Conservation (phyloP, 2,888 invertebrate species). For the Aporophyla nigra region DNA sequence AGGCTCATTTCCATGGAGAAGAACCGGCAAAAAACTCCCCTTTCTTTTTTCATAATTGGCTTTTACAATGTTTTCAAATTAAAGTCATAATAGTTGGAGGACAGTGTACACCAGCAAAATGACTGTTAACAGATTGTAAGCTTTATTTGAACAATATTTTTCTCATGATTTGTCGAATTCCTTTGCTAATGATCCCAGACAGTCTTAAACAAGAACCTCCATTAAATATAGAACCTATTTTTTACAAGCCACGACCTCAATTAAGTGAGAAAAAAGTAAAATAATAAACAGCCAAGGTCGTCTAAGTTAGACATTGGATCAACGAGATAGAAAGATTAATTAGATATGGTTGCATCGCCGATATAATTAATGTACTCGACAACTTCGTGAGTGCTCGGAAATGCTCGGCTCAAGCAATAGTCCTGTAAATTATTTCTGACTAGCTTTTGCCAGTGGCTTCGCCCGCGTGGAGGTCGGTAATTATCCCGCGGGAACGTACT, state of each 20-base stretch:
- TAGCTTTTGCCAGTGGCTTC: too few relatives aligned
- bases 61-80: too few relatives aligned
- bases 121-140: too few relatives aligned
- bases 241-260: conserved; percentile 3
- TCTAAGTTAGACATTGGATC: conserved; percentile 64
- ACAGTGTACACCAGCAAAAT: too few relatives aligned
- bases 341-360: conserved; percentile 67
- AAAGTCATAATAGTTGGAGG: too few relatives aligned
- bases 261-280: conserved; percentile 24
- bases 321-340: conserved; percentile 76
- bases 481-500: too few relatives aligned
- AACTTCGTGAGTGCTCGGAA: conserved; percentile 56
- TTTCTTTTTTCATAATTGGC: too few relatives aligned
- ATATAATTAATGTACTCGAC: conserved; percentile 77
- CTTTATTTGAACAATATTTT: background rate
- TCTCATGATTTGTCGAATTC: background rate
- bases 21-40: too few relatives aligned
- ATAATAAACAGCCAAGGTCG: conserved; percentile 41
- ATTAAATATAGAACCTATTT: background rate
- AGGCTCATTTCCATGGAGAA: too few relatives aligned
- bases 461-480: too few relatives aligned
- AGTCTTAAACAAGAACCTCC: background rate
- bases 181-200: background rate
- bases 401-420: conserved; percentile 35
- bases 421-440: conserved; percentile 19